Evolutionary conservation across 2,797 vertebrate species (phyloP).

Genomic region (Pangasius macronema): DNA sequence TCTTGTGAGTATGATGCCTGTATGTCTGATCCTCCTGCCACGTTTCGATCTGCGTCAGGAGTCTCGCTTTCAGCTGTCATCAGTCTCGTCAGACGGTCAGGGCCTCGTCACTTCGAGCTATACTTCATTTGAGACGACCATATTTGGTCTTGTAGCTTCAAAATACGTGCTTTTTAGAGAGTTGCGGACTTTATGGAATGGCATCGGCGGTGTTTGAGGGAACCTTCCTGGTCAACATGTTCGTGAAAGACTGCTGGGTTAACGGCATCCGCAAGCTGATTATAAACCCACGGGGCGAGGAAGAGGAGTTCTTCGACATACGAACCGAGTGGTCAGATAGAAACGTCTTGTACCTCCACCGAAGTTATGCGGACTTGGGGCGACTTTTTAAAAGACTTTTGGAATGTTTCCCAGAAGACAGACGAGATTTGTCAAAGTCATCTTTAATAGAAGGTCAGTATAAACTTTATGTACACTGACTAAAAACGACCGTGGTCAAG

Average conservation of each 20-base stretch:
- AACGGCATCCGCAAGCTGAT: slow-evolving; percentile 92
- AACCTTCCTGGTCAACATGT: slow-evolving; percentile 98
- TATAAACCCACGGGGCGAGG: slow-evolving; percentile 87
- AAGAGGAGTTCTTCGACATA: slow-evolving; percentile 97
- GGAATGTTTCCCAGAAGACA: slow-evolving; percentile 91
- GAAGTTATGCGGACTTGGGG: slow-evolving; percentile 90
- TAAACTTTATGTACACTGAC: neutral
- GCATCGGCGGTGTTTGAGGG: slow-evolving; percentile 97
- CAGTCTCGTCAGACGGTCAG: neutral
- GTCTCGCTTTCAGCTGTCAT: neutral
- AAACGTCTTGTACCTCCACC: slow-evolving; percentile 91
- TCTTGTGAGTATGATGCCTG: neutral
- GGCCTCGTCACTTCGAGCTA: neutral
- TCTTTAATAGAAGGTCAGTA: slow-evolving; percentile 86
- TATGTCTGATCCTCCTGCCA: neutral
- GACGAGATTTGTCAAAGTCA: slow-evolving; percentile 80
- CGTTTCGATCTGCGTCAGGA: neutral
- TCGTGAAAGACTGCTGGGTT: slow-evolving; percentile 95
- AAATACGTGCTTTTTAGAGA: neutral
- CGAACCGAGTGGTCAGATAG: slow-evolving; percentile 97
- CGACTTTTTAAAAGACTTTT: slow-evolving; percentile 85
- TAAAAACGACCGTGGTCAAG: neutral
- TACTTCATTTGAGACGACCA: neutral
- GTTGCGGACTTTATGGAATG: slow-evolving; percentile 66
- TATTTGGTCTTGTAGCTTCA: neutral